phyloP scores from a whole-genome alignment of 2,888 invertebrate genomes.

The Lasioglossum morio region DNA sequence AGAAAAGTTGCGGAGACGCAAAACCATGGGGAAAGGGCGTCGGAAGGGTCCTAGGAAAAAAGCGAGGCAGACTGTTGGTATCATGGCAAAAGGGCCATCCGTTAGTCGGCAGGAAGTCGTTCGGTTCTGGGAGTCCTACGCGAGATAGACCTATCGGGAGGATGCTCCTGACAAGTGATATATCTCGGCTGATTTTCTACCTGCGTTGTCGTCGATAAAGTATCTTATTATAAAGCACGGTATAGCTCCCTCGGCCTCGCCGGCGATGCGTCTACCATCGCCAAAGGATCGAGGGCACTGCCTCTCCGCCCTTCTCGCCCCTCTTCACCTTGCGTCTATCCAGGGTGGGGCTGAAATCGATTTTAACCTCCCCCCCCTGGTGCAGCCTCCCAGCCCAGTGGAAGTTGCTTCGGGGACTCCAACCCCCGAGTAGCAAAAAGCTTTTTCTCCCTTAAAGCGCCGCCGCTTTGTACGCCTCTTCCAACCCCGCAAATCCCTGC shows the following conservation, averaged over 20 bases:
- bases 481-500: neutral
- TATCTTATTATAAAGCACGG: conserved; percentile 55
- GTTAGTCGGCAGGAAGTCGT: neutral
- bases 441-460: conserved; percentile 64
- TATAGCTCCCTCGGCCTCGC: conserved; percentile 16
- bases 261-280: conserved; percentile 51
- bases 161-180: conserved; percentile 39
- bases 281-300: conserved; percentile 70
- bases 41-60: neutral
- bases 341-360: conserved; percentile 67
- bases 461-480: conserved; percentile 54
- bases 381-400: conserved; percentile 49
- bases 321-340: conserved; percentile 64
- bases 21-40: neutral
- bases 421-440: conserved; percentile 61
- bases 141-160: neutral
- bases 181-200: conserved; percentile 43
- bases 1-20: neutral
- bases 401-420: conserved; percentile 66
- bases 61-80: neutral
- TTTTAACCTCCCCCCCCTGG: conserved; percentile 48
- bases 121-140: neutral
- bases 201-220: conserved; percentile 40
- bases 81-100: neutral
- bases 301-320: conserved; percentile 66